Percentiles rank a stretch among this genome's conserved stretches.
These are phyloP conservation scores for Elephas maximus DNA, from an alignment of 2,113 vertebrate genomes.

Conservation along the genomic window DNA sequence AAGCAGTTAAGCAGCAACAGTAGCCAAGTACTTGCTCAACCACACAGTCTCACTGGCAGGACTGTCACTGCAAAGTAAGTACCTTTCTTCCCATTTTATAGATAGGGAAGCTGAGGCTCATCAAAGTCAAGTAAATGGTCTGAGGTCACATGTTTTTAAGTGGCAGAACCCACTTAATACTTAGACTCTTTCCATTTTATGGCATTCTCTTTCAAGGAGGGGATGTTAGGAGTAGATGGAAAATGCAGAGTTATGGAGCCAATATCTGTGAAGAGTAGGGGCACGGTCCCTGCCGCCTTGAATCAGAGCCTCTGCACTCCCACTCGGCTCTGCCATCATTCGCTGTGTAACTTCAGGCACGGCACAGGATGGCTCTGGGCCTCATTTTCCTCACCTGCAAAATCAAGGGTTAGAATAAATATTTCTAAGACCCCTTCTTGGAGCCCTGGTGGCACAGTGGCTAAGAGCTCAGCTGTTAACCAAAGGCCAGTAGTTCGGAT, in stretches of 20 bases:
- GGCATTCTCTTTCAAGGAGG: neutral
- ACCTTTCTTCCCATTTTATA: neutral
- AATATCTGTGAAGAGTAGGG: rapidly evolving
- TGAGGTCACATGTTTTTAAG: neutral
- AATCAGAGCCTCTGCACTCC: neutral
- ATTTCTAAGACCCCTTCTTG: neutral
- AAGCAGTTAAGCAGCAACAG: neutral
- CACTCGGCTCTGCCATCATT: neutral
- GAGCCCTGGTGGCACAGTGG: too few species aligned
- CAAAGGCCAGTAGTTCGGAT: too few species aligned
- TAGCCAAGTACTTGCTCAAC: neutral
- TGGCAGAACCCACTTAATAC: neutral
- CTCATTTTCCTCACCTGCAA: neutral
- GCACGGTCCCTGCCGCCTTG: too few species aligned
- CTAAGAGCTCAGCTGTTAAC: too few species aligned
- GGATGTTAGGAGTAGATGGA: neutral
- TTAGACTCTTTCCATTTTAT: neutral
- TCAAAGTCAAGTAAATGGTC: neutral
- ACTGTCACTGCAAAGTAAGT: neutral
- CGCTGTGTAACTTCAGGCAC: neutral
- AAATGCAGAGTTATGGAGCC: neutral
- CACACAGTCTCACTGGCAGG: too few species aligned
- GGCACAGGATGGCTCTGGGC: neutral
- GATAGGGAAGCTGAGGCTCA: neutral
- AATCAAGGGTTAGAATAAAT: neutral